Evolutionary conservation across 2,888 invertebrate genomes (phyloP), one percentile per base, ranked within the genome.

Genomic region (Gonocerus acuteangulatus): DNA sequence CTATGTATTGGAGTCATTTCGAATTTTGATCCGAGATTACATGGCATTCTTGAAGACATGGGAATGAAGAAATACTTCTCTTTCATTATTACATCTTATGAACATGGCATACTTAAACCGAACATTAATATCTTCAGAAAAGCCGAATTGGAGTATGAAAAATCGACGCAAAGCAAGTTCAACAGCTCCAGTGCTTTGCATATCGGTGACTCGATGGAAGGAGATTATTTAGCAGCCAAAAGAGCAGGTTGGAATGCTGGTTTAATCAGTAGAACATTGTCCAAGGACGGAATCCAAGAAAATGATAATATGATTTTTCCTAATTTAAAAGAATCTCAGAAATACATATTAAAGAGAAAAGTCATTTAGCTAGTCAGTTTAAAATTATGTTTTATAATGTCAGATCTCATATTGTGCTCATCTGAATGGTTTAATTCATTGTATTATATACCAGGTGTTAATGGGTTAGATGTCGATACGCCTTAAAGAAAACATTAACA

Each of bases 1-100:
- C 69, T 81, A 13, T 69, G 72, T 11, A 68, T 92, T 45, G 94
- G 92, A 2, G 81, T 92, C 0, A 83, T 95, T 67, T 91, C 94
- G 4, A 95, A 95, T 75, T 91, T 87, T 75, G 95, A 95, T 76
- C 86, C 89, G 27, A 79, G 93, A 27, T 76, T 95, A 1, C 78
- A 82, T 63, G 76, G 78, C 3, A 80, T 93, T 65, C 76, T 95
- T 57, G 69, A 75, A 13, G 83, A 82, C 68, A 77, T 86, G 36
- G 80, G 79, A 60, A 73, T 94, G n/a, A 72, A 79, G 52, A 75
- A 83, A 57, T 83, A 84, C 71, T 90, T 95, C 74, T 79, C 86
- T 67, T 94, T 94, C 75, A 78, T 92, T 47, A 66, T 92, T 11
- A 83, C 85, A 3, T 93, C 94, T 0, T 89, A 90, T 71, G 81